A percentile compares a stretch with the other conserved stretches of the same genome.
Conservation (phyloP, 2,888 invertebrate genomes). For the Drosophila hamatofila region DNA sequence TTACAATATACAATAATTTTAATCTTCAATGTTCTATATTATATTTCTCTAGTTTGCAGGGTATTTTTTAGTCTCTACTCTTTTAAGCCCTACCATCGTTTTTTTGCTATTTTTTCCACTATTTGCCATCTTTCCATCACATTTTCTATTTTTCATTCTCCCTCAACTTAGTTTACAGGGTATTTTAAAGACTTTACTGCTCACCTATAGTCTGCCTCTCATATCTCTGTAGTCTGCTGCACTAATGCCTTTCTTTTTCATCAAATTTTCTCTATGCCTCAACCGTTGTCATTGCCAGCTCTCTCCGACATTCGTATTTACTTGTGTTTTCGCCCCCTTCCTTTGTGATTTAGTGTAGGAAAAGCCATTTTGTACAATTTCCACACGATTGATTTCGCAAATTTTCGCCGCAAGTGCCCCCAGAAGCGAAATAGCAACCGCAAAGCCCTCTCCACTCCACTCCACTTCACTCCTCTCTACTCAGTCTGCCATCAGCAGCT, state of each 20-base stretch:
- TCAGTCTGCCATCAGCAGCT: too few species aligned
- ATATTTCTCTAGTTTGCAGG: neutral
- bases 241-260: conserved; percentile 25
- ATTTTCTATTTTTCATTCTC: neutral
- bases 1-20: too few species aligned
- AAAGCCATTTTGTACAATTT: conserved; percentile 80
- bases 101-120: neutral
- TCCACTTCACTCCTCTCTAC: neutral
- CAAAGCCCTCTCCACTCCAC: neutral
- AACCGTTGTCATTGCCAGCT: conserved; percentile 54
- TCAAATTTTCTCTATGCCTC: conserved; percentile 37
- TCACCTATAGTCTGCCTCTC: neutral
- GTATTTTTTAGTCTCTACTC: neutral
- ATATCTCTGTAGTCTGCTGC: neutral
- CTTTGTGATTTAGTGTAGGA: conserved; percentile 65
- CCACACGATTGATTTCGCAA: conserved; percentile 81
- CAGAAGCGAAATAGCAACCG: conserved; percentile 32
- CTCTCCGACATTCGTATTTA: conserved; percentile 8
- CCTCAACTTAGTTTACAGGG: neutral
- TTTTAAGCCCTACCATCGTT: too few species aligned
- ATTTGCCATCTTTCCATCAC: neutral
- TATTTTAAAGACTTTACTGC: neutral
- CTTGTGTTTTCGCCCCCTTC: conserved; percentile 17
- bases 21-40: too few species aligned
- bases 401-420: conserved; percentile 72